Conservation (phyloP, 2,113 vertebrate species). For the Poeciliopsis turrubarensis region DNA sequence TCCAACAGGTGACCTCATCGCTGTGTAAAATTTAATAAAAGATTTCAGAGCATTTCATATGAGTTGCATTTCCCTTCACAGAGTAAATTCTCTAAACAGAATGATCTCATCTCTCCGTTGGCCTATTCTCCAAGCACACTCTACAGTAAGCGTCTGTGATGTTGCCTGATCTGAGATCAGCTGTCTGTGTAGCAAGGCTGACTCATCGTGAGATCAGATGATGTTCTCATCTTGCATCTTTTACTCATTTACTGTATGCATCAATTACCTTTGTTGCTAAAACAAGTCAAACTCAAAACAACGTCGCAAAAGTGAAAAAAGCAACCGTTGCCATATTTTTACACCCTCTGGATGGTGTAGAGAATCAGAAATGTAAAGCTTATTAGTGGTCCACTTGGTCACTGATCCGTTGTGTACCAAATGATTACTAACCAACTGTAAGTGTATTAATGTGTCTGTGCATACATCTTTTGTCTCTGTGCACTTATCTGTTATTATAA, state of each 20-base stretch:
- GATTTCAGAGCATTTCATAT: constrained; percentile 66
- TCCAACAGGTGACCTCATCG: constrained; percentile 64
- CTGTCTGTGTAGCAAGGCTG: constrained; percentile 15
- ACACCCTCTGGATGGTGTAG: not conserved
- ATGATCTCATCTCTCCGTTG: constrained; percentile 67
- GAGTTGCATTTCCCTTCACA: constrained; percentile 42
- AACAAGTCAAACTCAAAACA: constrained; percentile 8
- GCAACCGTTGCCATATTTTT: not conserved
- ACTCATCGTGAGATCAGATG: constrained; percentile 55
- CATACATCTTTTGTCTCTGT: constrained; percentile 40
- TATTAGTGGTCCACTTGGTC: not conserved
- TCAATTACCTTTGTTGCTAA: constrained; percentile 8
- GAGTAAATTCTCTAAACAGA: constrained; percentile 48
- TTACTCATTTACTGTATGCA: constrained; percentile 5
- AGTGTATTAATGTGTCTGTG: constrained; percentile 31
- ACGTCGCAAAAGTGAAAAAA: not conserved
- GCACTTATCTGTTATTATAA: constrained; percentile 62
- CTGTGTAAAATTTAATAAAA: constrained; percentile 57
- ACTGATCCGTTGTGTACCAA: not conserved
- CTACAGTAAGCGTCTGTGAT: constrained; percentile 2
- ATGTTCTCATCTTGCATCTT: constrained; percentile 12
- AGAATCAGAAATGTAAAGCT: not conserved
- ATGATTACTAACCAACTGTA: constrained; percentile 1
- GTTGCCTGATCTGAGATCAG: constrained; percentile 40
- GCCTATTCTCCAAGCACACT: constrained; percentile 25